Percentiles rank a stretch among this genome's conserved stretches.
phyloP scores from a whole-genome alignment of 2,113 vertebrate species.

The Paradoxurus hermaphroditus region DNA sequence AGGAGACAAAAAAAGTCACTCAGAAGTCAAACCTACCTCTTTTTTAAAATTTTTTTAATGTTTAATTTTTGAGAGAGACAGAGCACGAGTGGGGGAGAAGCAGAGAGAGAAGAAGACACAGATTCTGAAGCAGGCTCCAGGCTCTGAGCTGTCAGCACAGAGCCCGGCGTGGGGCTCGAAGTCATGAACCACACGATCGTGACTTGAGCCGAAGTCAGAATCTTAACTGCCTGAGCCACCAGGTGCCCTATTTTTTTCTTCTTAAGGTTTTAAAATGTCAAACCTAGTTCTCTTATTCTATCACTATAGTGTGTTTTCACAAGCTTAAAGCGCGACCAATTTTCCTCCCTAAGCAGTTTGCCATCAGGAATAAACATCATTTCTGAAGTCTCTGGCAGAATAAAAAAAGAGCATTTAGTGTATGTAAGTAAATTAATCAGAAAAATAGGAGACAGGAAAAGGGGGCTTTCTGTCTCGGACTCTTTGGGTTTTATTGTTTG shows the following conservation, averaged over 20 bases:
- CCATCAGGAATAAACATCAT: not conserved
- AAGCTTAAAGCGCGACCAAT: not conserved
- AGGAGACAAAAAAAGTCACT: not conserved
- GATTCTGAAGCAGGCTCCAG: too few species aligned
- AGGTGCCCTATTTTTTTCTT: too few species aligned
- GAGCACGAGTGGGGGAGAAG: rapidly evolving
- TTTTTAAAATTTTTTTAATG: not conserved
- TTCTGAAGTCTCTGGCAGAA: not conserved
- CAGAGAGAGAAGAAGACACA: too few species aligned
- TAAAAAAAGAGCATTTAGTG: not conserved
- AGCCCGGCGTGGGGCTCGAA: too few species aligned
- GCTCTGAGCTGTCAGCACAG: too few species aligned
- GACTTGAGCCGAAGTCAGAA: too few species aligned
- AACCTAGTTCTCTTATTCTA: not conserved
- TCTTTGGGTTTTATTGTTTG: not conserved
- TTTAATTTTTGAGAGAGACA: too few species aligned
- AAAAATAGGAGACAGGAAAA: not conserved
- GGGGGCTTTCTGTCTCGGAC: not conserved
- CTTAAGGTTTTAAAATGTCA: not conserved
- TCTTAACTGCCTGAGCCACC: too few species aligned
- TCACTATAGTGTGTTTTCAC: not conserved
- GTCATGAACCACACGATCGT: too few species aligned
- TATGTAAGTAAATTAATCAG: not conserved
- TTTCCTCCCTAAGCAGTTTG: not conserved
- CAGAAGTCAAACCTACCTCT: not conserved